Percentiles rank a stretch among this genome's conserved stretches.
Conservation (phyloP, 2,888 invertebrate species). For the Tanaodytes sp. region DNA sequence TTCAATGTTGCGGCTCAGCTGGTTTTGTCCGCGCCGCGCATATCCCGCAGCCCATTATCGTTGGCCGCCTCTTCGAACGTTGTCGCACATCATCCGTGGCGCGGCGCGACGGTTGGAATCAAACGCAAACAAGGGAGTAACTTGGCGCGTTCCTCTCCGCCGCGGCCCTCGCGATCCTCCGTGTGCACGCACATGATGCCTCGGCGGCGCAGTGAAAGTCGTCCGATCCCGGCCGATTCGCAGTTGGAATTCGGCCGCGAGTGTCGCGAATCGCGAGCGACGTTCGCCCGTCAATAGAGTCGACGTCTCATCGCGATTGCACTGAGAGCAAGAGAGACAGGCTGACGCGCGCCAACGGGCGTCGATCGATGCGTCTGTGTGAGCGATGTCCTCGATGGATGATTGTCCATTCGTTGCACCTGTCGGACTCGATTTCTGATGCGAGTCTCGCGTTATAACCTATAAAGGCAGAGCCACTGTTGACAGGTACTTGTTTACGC, state of each 20-base stretch:
- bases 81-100: neutral
- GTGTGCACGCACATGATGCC: neutral
- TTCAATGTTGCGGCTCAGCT: too few relatives aligned
- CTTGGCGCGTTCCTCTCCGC: slow-evolving; percentile 10
- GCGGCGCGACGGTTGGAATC: slow-evolving; percentile 7
- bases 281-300: slow-evolving; percentile 19
- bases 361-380: slow-evolving; percentile 25
- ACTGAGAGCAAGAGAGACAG: slow-evolving; percentile 14
- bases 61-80: neutral
- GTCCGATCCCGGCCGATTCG: slow-evolving; percentile 30
- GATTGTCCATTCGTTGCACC: slow-evolving; percentile 32
- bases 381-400: slow-evolving; percentile 42
- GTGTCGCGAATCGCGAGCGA: slow-evolving; percentile 26
- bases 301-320: slow-evolving; percentile 3
- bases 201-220: slow-evolving; percentile 41
- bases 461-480: slow-evolving; percentile 33
- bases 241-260: slow-evolving; percentile 44
- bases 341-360: slow-evolving; percentile 8
- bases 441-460: slow-evolving; percentile 38
- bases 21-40: too few relatives aligned
- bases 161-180: slow-evolving; percentile 3
- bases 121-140: slow-evolving; percentile 4
- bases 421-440: slow-evolving; percentile 40
- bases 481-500: slow-evolving; percentile 47
- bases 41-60: too few relatives aligned